phyloP scores from a whole-genome alignment of 2,113 vertebrate genomes.

The Synchiropus splendidus region DNA sequence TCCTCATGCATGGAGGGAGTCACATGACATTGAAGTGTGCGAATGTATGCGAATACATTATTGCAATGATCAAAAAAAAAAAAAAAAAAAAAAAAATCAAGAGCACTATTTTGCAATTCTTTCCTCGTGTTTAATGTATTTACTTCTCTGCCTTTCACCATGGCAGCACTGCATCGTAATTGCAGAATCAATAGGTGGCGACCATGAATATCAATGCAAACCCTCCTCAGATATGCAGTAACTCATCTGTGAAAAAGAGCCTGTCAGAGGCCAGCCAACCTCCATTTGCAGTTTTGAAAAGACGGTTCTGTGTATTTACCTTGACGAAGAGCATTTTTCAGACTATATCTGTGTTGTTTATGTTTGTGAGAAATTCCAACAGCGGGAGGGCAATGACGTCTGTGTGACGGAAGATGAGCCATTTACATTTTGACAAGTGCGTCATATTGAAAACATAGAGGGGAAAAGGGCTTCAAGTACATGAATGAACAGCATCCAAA shows the following conservation, averaged over 20 bases:
- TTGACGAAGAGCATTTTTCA: too few species aligned
- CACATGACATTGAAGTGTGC: conserved; percentile 12
- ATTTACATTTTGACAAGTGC: too few species aligned
- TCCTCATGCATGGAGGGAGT: conserved; percentile 16
- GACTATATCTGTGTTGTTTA: too few species aligned
- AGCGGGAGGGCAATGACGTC: too few species aligned
- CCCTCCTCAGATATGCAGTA: conserved; percentile 7
- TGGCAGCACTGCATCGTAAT: conserved; percentile 6
- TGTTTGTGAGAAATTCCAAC: too few species aligned
- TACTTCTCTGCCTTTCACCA: conserved; percentile 4
- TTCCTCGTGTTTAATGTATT: conserved; percentile 6
- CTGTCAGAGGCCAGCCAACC: conserved; percentile 5
- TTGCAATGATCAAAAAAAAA: conserved; percentile 16
- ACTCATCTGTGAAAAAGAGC: conserved; percentile 8
- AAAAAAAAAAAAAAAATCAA: conserved; percentile 5
- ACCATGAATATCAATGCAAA: conserved; percentile 9
- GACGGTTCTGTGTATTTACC: too few species aligned
- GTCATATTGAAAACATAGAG: too few species aligned
- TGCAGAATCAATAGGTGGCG: conserved; percentile 10
- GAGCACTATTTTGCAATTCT: conserved; percentile 1
- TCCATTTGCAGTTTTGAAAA: too few species aligned
- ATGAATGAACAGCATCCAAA: too few species aligned
- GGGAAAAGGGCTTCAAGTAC: too few species aligned
- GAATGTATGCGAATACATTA: conserved; percentile 28
- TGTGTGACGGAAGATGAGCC: too few species aligned